A percentile compares a stretch with the other conserved stretches of the same genome.
These are phyloP conservation scores for Malurus leucopterus DNA, from an alignment of 2,797 vertebrate species.

Conservation along the genomic window DNA sequence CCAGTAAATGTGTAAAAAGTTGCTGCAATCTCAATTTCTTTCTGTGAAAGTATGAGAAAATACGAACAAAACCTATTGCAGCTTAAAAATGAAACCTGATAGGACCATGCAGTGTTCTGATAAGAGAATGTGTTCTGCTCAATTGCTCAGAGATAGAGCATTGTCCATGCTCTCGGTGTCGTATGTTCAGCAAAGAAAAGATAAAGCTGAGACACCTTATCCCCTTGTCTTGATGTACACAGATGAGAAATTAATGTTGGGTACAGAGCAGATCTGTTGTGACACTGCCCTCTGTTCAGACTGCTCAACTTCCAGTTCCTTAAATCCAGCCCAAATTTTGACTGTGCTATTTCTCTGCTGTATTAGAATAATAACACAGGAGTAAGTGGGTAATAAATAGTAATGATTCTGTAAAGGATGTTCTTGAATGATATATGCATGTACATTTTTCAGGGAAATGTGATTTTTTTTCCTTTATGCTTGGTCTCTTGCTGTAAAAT, in stretches of 20 bases:
- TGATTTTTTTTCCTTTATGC: neutral
- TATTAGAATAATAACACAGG: neutral
- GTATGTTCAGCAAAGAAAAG: neutral
- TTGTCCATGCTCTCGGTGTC: neutral
- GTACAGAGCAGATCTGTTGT: neutral
- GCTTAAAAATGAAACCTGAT: neutral
- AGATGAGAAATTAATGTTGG: constrained; percentile 35
- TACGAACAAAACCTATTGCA: neutral
- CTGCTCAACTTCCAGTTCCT: neutral
- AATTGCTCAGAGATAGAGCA: neutral
- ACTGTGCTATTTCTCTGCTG: neutral
- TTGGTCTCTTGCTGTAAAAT: neutral
- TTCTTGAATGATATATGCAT: neutral
- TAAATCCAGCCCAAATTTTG: neutral
- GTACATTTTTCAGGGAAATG: neutral
- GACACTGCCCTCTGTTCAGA: neutral
- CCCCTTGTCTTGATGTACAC: neutral
- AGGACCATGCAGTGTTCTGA: neutral
- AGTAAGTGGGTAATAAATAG: neutral
- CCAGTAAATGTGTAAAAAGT: constrained; percentile 32
- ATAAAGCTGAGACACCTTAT: constrained; percentile 2
- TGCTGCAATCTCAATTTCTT: neutral
- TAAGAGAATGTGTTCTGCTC: neutral
- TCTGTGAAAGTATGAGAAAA: neutral
- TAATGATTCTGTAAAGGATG: neutral